Conservation (phyloP, 2,113 vertebrate species). For the Tragelaphus imberbis region DNA sequence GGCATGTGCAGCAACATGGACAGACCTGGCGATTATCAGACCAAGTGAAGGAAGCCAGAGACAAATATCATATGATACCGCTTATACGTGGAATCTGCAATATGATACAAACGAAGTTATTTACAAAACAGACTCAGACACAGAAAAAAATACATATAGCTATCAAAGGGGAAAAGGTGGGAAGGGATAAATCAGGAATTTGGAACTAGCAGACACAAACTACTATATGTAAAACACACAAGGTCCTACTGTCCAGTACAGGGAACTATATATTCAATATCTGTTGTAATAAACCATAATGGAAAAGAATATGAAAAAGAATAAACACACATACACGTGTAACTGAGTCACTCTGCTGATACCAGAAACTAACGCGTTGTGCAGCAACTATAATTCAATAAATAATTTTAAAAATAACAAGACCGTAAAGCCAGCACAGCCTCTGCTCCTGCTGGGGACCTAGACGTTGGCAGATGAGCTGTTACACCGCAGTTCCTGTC, state of each 20-base stretch:
- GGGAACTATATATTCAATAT: not conserved
- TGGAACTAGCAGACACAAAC: not conserved
- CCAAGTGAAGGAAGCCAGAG: not conserved
- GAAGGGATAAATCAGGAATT: not conserved
- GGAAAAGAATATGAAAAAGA: not conserved
- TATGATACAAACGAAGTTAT: not conserved
- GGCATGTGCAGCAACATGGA: fast-evolving
- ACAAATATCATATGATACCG: fast-evolving
- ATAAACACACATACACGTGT: fast-evolving
- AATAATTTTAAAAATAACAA: not conserved
- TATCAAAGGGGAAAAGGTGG: not conserved
- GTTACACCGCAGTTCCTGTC: not conserved
- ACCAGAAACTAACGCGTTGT: not conserved
- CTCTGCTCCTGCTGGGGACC: not conserved
- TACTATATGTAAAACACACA: not conserved
- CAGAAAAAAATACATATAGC: not conserved
- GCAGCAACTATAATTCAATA: not conserved
- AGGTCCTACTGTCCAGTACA: not conserved
- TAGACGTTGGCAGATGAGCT: not conserved
- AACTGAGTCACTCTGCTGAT: too few relatives aligned
- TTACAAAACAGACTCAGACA: not conserved
- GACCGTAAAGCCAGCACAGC: not conserved
- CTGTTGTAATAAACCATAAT: not conserved
- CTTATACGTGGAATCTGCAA: not conserved
- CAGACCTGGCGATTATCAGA: not conserved